Evolutionary conservation across 2,888 invertebrate species (phyloP), one percentile per base, ranked within the genome.

Genomic region (Rotaria magnacalcarata): DNA sequence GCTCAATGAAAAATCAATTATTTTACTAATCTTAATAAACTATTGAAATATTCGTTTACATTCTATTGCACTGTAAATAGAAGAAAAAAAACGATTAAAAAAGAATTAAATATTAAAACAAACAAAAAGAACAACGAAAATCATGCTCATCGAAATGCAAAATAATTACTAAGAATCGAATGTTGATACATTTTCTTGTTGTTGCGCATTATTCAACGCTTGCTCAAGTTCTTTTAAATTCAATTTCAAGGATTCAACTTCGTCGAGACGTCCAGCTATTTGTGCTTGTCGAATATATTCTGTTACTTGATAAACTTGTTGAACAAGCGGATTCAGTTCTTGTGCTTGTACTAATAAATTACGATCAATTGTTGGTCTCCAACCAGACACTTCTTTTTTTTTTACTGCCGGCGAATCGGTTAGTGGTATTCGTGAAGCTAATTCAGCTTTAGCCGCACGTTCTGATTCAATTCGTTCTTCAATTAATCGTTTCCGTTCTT

Each of bases 241-340:
- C 14, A n/a, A 27, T 67, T 67, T 34, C 27, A 67, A 67, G 14
- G 16, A 67, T n/a, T 27, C 27, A 67, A 67, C 67, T 67, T 67
- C 67, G 27, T 67, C 67, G 6, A 21, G 4, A 27, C 34, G n/a
- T 11, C 67, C 67, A 67, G 67, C 67, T 24, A 67, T 67, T 5
- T 67, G n/a, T 14, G 67, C 67, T 10, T 67, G 67, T 34, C 67
- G n/a, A 27, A 67, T n/a, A 67, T 27, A 67, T 67, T 67, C 27
- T 67, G 67, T 67, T 67, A 67, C 67, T 67, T 67, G 67, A 67
- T 27, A 67, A 67, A 67, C 34, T 67, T 67, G 67, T 67, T 67
- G 67, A 11, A 67, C 67, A 2, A 67, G 67, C 3, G 67, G 67
- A 11, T 67, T 34, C 3, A 67, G 67, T 67, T 67, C 67, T 27